phyloP scores from a whole-genome alignment of 1,140 invertebrate species.

The Achatina immaculata region DNA sequence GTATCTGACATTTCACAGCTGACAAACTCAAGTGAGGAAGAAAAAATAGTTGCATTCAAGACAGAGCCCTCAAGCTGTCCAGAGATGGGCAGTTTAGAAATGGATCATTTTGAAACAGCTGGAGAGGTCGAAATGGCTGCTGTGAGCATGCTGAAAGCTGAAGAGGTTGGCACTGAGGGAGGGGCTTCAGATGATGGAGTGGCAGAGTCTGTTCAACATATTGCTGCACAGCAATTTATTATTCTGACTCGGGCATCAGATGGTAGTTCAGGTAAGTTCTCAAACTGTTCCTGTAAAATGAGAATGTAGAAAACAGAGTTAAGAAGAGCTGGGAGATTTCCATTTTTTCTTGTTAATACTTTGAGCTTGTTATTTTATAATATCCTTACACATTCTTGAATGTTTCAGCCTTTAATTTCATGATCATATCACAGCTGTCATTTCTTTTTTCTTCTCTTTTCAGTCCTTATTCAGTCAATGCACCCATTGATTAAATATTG shows the following conservation, averaged over 20 bases:
- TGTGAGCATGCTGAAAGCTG: conserved; percentile 25
- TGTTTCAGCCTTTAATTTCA: too few species aligned
- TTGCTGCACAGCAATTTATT: conserved; percentile 33
- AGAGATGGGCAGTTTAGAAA: conserved; percentile 18
- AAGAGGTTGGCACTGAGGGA: not conserved
- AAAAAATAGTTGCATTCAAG: conserved; percentile 24
- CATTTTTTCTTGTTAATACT: too few species aligned
- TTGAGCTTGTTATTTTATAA: too few species aligned
- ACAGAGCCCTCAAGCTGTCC: not conserved
- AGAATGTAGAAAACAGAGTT: too few species aligned
- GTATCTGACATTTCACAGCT: not conserved
- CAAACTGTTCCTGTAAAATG: not conserved
- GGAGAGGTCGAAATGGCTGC: conserved; percentile 23
- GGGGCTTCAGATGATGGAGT: not conserved
- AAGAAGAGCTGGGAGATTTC: too few species aligned
- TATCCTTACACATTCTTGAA: too few species aligned
- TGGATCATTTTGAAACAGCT: conserved; percentile 15
- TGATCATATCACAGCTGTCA: too few species aligned
- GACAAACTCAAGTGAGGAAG: not conserved
- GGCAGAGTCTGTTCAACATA: not conserved
- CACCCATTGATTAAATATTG: too few species aligned
- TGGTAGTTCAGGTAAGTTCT: conserved; percentile 40
- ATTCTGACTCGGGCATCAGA: conserved; percentile 42
- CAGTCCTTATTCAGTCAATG: too few species aligned
- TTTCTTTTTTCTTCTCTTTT: too few species aligned